Evolutionary conservation across 2,797 vertebrate genomes (phyloP).

Genomic region (Orientallactaga sibirica): DNA sequence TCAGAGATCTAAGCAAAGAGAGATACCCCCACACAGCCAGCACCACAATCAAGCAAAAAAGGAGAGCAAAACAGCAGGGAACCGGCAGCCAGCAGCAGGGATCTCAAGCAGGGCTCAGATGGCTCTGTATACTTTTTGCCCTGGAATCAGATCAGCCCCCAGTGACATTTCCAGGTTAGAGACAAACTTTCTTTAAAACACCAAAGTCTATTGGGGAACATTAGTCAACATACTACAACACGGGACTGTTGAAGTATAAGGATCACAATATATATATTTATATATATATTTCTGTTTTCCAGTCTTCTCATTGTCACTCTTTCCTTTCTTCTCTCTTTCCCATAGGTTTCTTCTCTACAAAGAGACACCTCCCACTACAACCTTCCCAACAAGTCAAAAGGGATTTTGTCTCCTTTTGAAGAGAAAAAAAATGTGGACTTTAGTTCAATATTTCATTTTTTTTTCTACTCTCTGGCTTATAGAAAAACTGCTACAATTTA

Average conservation of each 20-base stretch:
- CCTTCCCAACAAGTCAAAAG: neutral
- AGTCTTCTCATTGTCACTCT: neutral
- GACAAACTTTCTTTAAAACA: no score
- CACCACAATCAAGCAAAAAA: no score
- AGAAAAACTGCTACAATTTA: conserved; percentile 7
- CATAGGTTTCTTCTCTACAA: neutral
- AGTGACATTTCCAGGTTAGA: no score
- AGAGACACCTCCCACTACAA: neutral
- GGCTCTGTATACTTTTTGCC: no score
- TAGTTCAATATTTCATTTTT: conserved; percentile 10
- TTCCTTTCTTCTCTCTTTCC: neutral
- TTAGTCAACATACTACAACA: neutral
- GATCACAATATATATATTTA: neutral
- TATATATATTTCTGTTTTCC: neutral
- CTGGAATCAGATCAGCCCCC: no score
- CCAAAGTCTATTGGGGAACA: no score
- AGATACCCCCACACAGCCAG: no score
- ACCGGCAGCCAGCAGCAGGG: no score
- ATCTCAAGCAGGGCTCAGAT: no score
- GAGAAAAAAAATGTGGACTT: neutral
- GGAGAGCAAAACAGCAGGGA: no score
- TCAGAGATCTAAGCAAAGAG: no score
- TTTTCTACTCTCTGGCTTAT: neutral
- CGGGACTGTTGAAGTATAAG: neutral
- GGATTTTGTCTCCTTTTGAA: neutral